Percentiles rank a stretch among this genome's conserved stretches.
Conservation (phyloP, 1,140 invertebrate genomes). For the Leptinotarsa texana region DNA sequence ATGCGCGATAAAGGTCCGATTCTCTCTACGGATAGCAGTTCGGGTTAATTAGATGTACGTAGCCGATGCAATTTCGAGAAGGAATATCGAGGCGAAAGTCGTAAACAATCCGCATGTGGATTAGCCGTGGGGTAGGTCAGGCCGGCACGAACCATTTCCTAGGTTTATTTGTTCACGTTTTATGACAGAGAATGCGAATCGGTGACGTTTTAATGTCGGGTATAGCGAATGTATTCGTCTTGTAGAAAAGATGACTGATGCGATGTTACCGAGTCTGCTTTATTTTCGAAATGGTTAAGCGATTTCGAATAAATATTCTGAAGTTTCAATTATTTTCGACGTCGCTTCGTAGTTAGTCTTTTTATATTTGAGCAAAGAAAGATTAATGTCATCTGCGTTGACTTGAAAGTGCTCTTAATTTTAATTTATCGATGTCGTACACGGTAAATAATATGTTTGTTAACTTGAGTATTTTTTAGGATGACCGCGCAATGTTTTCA, state of each 20-base stretch:
- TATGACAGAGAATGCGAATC: neutral
- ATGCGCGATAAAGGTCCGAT: neutral
- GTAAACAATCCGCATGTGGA: constrained; percentile 15
- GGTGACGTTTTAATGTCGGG: neutral
- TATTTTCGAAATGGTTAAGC: neutral
- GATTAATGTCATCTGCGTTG: constrained; percentile 19
- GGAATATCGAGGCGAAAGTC: constrained; percentile 1
- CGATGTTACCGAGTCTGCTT: neutral
- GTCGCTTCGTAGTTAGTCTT: neutral
- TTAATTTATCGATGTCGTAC: constrained; percentile 13
- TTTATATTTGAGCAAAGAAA: constrained; percentile 7
- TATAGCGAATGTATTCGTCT: too few relatives aligned
- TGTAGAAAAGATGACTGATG: too few relatives aligned
- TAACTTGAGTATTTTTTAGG: constrained; percentile 2
- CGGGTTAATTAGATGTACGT: constrained; percentile 4
- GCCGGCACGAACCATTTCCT: neutral
- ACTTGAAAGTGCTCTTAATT: constrained; percentile 18
- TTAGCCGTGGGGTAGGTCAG: constrained; percentile 20
- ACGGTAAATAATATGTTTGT: constrained; percentile 10
- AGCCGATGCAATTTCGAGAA: neutral
- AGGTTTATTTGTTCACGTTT: constrained; percentile 3
- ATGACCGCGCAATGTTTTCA: neutral
- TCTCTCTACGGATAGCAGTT: neutral
- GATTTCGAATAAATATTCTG: neutral
- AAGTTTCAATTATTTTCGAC: constrained; percentile 4